Conservation (phyloP, 2,888 invertebrate genomes). For the Galeruca laticollis region DNA sequence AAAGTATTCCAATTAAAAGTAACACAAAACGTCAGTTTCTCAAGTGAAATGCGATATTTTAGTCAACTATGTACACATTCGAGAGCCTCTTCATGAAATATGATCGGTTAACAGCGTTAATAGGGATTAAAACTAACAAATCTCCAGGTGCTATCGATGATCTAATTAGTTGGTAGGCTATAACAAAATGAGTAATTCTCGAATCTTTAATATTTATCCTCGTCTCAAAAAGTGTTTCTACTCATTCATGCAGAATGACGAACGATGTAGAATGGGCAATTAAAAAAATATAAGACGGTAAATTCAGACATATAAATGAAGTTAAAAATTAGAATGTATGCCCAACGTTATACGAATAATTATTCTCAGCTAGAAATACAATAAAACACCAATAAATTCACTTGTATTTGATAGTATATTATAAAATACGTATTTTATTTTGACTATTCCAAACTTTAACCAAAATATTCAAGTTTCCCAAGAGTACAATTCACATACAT, state of each 20-base stretch:
- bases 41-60: not conserved
- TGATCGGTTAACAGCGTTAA: not conserved
- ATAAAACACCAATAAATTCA: not conserved
- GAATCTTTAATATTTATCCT: no score
- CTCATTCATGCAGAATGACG: no score
- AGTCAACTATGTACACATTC: not conserved
- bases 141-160: slow-evolving; percentile 8
- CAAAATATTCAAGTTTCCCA: not conserved
- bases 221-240: no score
- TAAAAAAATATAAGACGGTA: no score
- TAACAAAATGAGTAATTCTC: not conserved
- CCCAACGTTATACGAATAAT: no score
- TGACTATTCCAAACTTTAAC: not conserved
- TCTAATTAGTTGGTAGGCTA: not conserved
- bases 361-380: no score
- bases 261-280: no score
- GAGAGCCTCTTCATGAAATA: not conserved
- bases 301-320: no score
- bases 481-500: not conserved
- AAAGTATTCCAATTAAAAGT: no score
- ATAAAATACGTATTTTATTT: not conserved
- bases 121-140: slow-evolving; percentile 15
- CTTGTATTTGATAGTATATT: not conserved
- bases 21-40: not conserved
- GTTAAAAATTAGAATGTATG: no score